Percentiles rank a stretch among this genome's conserved stretches.
Conservation (phyloP, 2,113 vertebrate genomes). For the Gymnorhina tibicen region DNA sequence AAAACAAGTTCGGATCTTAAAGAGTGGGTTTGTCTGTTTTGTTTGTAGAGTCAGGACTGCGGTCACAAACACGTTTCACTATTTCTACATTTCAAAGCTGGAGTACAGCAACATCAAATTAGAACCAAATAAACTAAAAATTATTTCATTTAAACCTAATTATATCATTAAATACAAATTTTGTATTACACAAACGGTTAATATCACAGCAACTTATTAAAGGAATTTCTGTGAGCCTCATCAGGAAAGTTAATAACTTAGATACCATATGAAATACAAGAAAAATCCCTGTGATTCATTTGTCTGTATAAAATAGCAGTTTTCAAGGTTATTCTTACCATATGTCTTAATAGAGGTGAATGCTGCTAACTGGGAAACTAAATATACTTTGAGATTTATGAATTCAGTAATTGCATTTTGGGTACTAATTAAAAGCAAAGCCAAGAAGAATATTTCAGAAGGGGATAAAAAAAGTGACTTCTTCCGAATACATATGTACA, state of each 20-base stretch:
- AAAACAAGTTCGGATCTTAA: not conserved
- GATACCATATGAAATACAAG: not conserved
- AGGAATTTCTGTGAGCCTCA: conserved; percentile 14
- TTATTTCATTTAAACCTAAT: not conserved
- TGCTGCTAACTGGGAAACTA: conserved; percentile 39
- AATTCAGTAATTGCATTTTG: conserved; percentile 44
- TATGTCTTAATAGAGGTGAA: conserved; percentile 52
- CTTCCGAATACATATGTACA: not conserved
- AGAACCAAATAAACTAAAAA: not conserved
- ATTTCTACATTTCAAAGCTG: not conserved
- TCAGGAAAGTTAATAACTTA: conserved; percentile 59
- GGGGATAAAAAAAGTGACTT: not conserved
- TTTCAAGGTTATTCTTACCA: conserved; percentile 57
- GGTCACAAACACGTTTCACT: not conserved
- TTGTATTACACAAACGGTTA: conserved; percentile 51
- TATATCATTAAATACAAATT: conserved; percentile 24
- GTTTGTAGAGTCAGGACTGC: not conserved
- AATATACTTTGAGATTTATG: conserved; percentile 45
- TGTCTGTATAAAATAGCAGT: not conserved
- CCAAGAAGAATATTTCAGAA: conserved; percentile 33
- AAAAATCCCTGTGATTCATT: conserved; percentile 8
- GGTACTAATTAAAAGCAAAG: conserved; percentile 47
- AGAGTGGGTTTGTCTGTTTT: not conserved
- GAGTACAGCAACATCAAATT: not conserved
- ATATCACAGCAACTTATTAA: conserved; percentile 26